These are phyloP conservation scores for Formicarius rufipectus DNA, from an alignment of 2,113 vertebrate genomes.

Conservation along the genomic window DNA sequence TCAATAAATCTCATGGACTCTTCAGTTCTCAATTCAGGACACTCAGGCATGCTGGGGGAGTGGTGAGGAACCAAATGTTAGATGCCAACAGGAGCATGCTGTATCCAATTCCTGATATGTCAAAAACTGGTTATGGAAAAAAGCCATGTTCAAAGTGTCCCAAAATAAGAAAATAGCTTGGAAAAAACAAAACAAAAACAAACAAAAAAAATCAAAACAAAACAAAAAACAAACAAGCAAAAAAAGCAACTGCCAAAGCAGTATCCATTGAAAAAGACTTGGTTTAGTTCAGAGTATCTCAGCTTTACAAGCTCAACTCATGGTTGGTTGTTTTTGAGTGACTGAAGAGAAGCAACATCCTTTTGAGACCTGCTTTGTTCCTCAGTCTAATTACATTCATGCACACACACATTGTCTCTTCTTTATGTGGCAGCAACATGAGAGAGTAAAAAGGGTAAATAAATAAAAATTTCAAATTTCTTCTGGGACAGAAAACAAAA, in stretches of 20 bases:
- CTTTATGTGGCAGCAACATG: not conserved
- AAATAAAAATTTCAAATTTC: not conserved
- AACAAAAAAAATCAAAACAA: too few relatives aligned
- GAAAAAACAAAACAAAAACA: too few relatives aligned
- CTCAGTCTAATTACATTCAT: not conserved
- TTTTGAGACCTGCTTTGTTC: not conserved
- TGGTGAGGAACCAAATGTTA: fast-evolving
- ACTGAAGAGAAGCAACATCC: not conserved
- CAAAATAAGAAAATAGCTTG: not conserved
- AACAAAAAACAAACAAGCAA: too few relatives aligned
- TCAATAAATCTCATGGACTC: not conserved
- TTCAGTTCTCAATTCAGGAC: not conserved
- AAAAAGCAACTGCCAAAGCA: not conserved
- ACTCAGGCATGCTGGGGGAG: fast-evolving
- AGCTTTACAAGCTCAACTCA: not conserved
- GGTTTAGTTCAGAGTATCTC: not conserved
- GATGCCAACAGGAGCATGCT: not conserved
- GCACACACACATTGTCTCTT: not conserved
- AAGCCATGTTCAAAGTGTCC: not conserved
- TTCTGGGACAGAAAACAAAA: not conserved
- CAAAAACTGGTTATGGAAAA: not conserved
- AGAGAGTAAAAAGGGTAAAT: not conserved
- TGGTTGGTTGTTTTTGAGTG: not conserved
- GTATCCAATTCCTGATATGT: not conserved
- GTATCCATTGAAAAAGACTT: not conserved